These are phyloP conservation scores for Mya arenaria DNA, from an alignment of 1,140 invertebrate genomes.

Conservation along the genomic window DNA sequence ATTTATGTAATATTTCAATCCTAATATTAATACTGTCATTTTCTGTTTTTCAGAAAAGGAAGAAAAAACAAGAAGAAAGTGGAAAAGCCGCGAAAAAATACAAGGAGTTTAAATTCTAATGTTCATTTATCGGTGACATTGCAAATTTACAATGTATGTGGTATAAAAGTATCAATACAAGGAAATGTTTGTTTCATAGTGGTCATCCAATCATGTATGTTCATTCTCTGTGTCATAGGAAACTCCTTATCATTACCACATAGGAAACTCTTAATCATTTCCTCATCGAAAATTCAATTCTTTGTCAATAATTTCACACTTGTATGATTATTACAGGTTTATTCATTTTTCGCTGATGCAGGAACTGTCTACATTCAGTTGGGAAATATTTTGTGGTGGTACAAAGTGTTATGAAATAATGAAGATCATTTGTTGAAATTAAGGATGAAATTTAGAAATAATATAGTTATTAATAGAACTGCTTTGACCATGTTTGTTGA, in stretches of 20 bases:
- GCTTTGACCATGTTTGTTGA: too few species aligned
- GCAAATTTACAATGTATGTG: background rate
- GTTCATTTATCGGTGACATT: background rate
- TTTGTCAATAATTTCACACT: background rate
- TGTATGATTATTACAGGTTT: background rate
- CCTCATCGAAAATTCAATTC: background rate
- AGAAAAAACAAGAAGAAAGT: conserved; percentile 94
- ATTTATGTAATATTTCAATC: too few species aligned
- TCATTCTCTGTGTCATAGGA: background rate
- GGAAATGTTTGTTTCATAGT: background rate
- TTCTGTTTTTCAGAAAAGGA: conserved; percentile 89
- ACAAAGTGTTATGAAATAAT: too few species aligned
- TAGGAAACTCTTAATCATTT: background rate
- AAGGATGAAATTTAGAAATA: too few species aligned
- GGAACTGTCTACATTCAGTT: too few species aligned
- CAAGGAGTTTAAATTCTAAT: conserved; percentile 98
- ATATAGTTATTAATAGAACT: too few species aligned
- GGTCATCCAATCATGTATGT: background rate
- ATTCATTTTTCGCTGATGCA: too few species aligned
- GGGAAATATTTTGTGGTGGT: too few species aligned
- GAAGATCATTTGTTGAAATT: too few species aligned
- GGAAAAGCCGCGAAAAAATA: conserved; percentile 96
- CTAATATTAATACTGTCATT: conserved; percentile 79
- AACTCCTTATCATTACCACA: background rate
- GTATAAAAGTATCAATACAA: background rate